Evolutionary conservation across 2,113 vertebrate species (phyloP).

Genomic region (Odontesthes bonariensis): DNA sequence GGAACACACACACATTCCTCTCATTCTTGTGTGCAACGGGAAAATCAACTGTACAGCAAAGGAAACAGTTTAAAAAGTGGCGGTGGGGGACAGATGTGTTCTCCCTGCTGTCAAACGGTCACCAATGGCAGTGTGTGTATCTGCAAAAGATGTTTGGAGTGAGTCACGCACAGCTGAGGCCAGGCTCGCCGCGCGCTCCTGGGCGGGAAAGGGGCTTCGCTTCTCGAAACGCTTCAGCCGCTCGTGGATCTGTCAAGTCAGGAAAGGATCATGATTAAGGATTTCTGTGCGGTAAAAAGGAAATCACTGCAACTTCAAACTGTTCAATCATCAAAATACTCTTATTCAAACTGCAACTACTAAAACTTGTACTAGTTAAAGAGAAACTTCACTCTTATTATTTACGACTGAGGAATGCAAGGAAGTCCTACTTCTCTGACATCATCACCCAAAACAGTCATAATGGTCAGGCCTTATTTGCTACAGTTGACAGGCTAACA

Average conservation of each 20-base stretch:
- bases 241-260: constrained; percentile 77
- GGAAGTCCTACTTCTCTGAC: too few relatives aligned
- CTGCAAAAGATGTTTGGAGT: constrained; percentile 54
- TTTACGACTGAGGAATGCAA: too few relatives aligned
- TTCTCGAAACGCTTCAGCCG: constrained; percentile 74
- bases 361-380: too few relatives aligned
- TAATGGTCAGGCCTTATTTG: too few relatives aligned
- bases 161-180: constrained; percentile 70
- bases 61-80: constrained; percentile 21
- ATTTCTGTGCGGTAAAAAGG: neutral
- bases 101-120: constrained; percentile 47
- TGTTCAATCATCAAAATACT: neutral
- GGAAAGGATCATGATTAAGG: constrained; percentile 25
- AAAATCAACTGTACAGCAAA: constrained; percentile 30
- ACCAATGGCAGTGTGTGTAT: constrained; percentile 9
- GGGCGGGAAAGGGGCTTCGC: constrained; percentile 63
- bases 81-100: neutral
- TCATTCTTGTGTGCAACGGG: constrained; percentile 37
- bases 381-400: too few relatives aligned
- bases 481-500: too few relatives aligned
- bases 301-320: constrained; percentile 1
- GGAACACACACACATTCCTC: neutral
- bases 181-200: constrained; percentile 56
- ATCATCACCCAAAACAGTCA: too few relatives aligned
- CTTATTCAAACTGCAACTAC: too few relatives aligned